Base-by-base conservation (phyloP, 1,140 invertebrate species). In the Anastrepha obliqua region DNA sequence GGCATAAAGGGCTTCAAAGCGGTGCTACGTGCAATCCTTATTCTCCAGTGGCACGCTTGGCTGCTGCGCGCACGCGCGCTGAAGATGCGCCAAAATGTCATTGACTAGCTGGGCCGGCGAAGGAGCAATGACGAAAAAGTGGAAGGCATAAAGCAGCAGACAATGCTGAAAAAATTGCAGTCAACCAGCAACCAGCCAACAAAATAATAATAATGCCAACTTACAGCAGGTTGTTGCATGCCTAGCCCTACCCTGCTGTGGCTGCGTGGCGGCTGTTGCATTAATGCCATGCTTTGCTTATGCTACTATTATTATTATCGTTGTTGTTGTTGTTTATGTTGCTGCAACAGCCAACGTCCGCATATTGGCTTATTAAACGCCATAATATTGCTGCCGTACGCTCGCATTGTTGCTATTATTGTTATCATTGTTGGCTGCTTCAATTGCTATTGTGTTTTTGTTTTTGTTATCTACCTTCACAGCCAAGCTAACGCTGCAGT, bases 71-170 rank as follows among this genome's bases (percentile, higher is more conserved):
- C 58, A 58, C 47, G 64, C 47, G 64, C 86, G n/a, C 20, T 87
- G 20, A 42, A 64, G 47, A 44, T 62, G 60, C 58, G 29, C 55
- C 39, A 89, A 92, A 92, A 91, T 91, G 91, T 91, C 91, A 91
- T 92, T 91, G 91, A 92, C 91, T 91, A 91, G 92, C 91, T 90
- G 91, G 90, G 42, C 6, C 67, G 6, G 60, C 39, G 44, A 47
- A 2, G 42, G 70, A 15, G 6, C 42, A 74, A 17, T 55, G 51
- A 11, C 51, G 29, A 17, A 67, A 67, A 86, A 44, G n/a, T 13
- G 7, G 29, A 62, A 39, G 20, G 8, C 17, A 59, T 8, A 42
- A 13, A 60, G 29, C 47, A 8, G 3, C 85, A 86, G 51, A 47
- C 78, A 51, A 85, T 20, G 20, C 67, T 6, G 15, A 15, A 8